Percentiles rank a stretch among this genome's conserved stretches.
These are phyloP conservation scores for Falco punctatus DNA, from an alignment of 2,113 vertebrate species.

Conservation along the genomic window DNA sequence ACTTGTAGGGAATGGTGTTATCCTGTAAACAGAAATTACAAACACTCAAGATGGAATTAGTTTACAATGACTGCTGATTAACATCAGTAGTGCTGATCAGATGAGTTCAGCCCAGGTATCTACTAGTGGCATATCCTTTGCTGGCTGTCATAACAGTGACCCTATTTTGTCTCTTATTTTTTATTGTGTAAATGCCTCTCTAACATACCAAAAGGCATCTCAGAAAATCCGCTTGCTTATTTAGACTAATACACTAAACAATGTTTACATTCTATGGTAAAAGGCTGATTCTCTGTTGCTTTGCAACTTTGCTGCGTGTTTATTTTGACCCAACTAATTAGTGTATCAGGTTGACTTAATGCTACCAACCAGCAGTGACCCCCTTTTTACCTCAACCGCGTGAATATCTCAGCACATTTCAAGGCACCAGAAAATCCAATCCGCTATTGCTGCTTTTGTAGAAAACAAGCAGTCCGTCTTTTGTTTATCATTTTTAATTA, in stretches of 20 bases:
- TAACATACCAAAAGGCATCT: not conserved
- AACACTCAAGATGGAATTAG: constrained; percentile 54
- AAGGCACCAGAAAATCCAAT: not conserved
- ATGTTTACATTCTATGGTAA: not conserved
- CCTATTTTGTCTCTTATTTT: not conserved
- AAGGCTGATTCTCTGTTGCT: not conserved
- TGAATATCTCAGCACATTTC: not conserved
- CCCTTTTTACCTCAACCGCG: not conserved
- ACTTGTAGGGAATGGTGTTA: constrained; percentile 65
- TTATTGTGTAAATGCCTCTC: constrained; percentile 38
- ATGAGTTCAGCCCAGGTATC: constrained; percentile 31
- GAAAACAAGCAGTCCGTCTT: not conserved
- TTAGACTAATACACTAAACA: not conserved
- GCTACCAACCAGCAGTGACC: not conserved
- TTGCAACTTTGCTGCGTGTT: not conserved
- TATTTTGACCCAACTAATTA: not conserved
- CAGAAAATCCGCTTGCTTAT: not conserved
- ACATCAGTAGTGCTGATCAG: constrained; percentile 34
- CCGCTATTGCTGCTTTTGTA: not conserved
- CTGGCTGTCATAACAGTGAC: not conserved
- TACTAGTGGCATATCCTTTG: not conserved
- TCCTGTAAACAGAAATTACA: constrained; percentile 68
- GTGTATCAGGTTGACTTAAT: not conserved
- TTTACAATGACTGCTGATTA: constrained; percentile 44
- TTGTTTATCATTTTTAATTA: not conserved